phyloP scores from a whole-genome alignment of 1,140 invertebrate genomes.

The Papilio dardanus region DNA sequence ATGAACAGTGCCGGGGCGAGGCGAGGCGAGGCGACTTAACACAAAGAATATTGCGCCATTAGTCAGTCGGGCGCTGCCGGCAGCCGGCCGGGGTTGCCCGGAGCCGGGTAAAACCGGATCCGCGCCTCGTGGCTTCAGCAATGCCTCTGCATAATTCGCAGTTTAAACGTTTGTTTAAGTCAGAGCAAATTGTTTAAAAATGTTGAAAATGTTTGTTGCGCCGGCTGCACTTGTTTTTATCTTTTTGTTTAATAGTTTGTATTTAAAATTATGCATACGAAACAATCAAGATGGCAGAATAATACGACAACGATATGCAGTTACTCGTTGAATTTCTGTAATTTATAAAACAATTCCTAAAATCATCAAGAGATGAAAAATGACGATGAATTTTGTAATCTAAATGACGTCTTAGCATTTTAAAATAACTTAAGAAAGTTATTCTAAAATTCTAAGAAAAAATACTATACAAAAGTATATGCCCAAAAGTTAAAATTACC shows the following conservation, averaged over 20 bases:
- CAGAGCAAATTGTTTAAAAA: slow-evolving; percentile 30
- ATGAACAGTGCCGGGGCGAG: slow-evolving; percentile 20
- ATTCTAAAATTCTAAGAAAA: background rate
- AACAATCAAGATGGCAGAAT: too few species aligned
- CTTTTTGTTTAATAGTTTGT: slow-evolving; percentile 3
- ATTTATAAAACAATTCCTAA: too few species aligned
- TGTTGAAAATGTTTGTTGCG: slow-evolving; percentile 4
- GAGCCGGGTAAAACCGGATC: slow-evolving; percentile 38
- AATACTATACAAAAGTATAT: too few species aligned
- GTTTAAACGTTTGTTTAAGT: slow-evolving; percentile 31
- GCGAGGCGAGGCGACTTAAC: slow-evolving; percentile 37
- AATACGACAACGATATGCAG: background rate
- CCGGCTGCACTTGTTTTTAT: slow-evolving; percentile 3
- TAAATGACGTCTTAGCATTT: background rate
- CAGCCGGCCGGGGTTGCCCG: slow-evolving; percentile 40
- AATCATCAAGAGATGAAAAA: too few species aligned
- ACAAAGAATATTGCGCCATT: slow-evolving; percentile 48
- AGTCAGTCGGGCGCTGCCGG: slow-evolving; percentile 40
- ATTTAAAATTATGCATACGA: background rate
- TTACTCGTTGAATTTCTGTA: background rate
- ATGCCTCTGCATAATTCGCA: slow-evolving; percentile 32
- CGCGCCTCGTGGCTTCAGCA: slow-evolving; percentile 22
- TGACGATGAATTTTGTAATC: background rate
- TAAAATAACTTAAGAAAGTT: too few species aligned
- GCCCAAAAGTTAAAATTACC: too few species aligned